Conservation (phyloP, 2,797 vertebrate species). For the Percopsis omiscomaycus region DNA sequence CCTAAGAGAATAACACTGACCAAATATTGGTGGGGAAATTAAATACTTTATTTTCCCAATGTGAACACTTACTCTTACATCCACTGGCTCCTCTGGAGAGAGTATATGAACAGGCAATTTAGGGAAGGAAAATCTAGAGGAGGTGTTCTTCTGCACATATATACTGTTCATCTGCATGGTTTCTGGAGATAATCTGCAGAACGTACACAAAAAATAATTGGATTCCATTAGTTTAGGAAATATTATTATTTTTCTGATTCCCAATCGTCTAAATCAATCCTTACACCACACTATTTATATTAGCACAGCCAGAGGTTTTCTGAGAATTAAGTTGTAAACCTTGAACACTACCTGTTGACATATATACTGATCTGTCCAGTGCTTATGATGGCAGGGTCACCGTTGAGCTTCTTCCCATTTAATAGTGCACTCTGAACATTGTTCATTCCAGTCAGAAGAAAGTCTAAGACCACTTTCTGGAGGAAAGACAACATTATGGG, state of each 20-base stretch:
- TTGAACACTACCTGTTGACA: slow-evolving; percentile 84
- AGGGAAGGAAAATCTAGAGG: slow-evolving; percentile 86
- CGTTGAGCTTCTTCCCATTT: slow-evolving; percentile 73
- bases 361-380: slow-evolving; percentile 84
- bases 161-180: slow-evolving; percentile 70
- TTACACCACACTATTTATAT: too few species aligned
- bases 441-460: slow-evolving; percentile 79
- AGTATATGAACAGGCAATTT: slow-evolving; percentile 66
- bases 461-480: slow-evolving; percentile 73
- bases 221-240: slow-evolving; percentile 6
- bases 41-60: too few species aligned
- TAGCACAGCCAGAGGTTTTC: too few species aligned
- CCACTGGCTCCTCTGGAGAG: slow-evolving; percentile 78
- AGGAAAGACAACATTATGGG: too few species aligned
- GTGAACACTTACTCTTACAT: slow-evolving; percentile 83
- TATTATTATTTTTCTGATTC: too few species aligned
- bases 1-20: too few species aligned
- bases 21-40: too few species aligned
- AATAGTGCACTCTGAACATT: slow-evolving; percentile 86
- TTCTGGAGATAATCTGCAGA: slow-evolving; percentile 65
- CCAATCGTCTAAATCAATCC: too few species aligned
- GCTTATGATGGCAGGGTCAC: slow-evolving; percentile 76
- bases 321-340: not conserved
- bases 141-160: slow-evolving; percentile 64
- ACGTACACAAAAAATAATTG: not conserved